phyloP scores from a whole-genome alignment of 2,797 vertebrate genomes.

The Picus viridis region DNA sequence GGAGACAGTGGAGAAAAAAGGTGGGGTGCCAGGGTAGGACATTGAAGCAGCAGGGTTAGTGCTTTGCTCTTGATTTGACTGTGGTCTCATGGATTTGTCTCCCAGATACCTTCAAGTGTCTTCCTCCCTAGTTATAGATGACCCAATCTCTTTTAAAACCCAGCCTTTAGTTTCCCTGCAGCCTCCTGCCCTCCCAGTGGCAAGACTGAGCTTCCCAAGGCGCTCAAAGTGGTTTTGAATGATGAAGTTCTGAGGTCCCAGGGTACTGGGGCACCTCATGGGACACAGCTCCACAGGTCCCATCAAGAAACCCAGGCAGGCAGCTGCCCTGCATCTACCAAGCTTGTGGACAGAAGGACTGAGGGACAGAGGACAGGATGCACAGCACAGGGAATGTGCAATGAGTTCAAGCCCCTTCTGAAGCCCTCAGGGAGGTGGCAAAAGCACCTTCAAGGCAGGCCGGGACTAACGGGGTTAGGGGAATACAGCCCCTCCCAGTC shows the following conservation, averaged over 20 bases:
- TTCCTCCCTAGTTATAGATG: neutral
- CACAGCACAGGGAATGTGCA: neutral
- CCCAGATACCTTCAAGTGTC: neutral
- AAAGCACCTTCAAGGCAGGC: fast-evolving
- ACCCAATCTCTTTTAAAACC: neutral
- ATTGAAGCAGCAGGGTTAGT: neutral
- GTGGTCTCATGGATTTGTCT: neutral
- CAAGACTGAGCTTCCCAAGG: neutral
- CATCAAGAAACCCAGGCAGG: neutral
- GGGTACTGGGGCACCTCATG: neutral
- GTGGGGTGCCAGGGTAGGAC: neutral
- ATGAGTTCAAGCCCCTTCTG: neutral
- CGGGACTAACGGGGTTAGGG: neutral
- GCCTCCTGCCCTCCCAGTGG: neutral
- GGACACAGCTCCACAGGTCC: neutral
- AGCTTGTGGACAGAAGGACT: neutral
- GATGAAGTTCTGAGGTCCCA: neutral
- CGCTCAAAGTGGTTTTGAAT: neutral
- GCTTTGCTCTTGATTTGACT: neutral
- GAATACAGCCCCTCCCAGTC: neutral
- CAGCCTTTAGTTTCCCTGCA: neutral
- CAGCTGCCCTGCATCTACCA: neutral
- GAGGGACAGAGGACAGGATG: fast-evolving
- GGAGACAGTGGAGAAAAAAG: neutral
- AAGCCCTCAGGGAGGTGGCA: neutral